Conservation (phyloP, 2,888 invertebrate genomes). For the Ophonus ardosiacus region DNA sequence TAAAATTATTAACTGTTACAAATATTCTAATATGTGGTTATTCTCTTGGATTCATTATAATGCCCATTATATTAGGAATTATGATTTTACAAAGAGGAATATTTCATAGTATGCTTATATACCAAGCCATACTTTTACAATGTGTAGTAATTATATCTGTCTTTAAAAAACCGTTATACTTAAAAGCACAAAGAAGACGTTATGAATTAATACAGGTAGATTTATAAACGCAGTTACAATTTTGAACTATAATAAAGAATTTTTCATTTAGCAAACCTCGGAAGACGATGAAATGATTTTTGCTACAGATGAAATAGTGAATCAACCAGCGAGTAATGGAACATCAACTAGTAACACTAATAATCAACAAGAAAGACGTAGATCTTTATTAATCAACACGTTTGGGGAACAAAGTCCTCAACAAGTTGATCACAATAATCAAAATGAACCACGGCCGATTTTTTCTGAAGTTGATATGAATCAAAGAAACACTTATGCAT, state of each 20-base stretch:
- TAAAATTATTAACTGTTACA: conserved; percentile 77
- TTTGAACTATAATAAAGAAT: background rate
- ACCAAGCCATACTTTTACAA: conserved; percentile 79
- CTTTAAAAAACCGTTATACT: conserved; percentile 78
- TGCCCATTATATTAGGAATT: conserved; percentile 77
- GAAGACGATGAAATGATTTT: conserved; percentile 61
- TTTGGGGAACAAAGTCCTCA: conserved; percentile 62
- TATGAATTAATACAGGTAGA: conserved; percentile 71
- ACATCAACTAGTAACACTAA: conserved; percentile 26
- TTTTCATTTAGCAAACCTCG: conserved; percentile 20
- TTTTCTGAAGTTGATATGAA: conserved; percentile 59
- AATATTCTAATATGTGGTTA: conserved; percentile 78
- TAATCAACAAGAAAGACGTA: conserved; percentile 49
- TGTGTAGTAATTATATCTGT: conserved; percentile 78
- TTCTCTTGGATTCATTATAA: conserved; percentile 78
- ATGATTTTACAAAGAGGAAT: conserved; percentile 75
- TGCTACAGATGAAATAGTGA: conserved; percentile 46
- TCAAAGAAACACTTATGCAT: conserved; percentile 70
- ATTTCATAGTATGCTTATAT: conserved; percentile 77
- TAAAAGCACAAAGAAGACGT: conserved; percentile 70
- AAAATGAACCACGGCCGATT: conserved; percentile 54
- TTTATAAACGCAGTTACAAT: background rate
- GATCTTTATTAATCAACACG: conserved; percentile 65
- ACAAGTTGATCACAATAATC: conserved; percentile 60
- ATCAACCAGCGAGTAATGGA: conserved; percentile 17